A percentile compares a stretch with the other conserved stretches of the same genome.
Evolutionary conservation across 1,140 invertebrate species (phyloP).

Genomic region (Nephotettix cincticeps): DNA sequence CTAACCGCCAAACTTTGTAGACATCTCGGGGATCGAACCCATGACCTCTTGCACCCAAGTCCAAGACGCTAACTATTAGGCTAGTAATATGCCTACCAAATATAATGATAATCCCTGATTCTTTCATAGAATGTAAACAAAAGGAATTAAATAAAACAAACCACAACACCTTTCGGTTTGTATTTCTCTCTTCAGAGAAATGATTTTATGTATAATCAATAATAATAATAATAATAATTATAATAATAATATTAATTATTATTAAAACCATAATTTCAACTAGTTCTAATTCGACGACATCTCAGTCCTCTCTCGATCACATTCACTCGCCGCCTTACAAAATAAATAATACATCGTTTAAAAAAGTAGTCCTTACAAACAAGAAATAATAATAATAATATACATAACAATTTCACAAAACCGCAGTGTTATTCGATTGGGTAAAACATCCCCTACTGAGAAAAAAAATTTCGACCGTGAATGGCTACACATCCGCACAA

Average conservation of each 20-base stretch:
- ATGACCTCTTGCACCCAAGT: too few relatives aligned
- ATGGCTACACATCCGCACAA: not conserved
- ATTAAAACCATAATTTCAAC: slow-evolving; percentile 27
- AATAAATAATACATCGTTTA: slow-evolving; percentile 24
- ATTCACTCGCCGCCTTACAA: slow-evolving; percentile 13
- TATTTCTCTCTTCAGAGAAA: slow-evolving; percentile 24
- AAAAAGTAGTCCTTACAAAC: slow-evolving; percentile 14
- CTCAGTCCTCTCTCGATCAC: not conserved
- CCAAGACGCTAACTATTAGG: too few relatives aligned
- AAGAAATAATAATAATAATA: slow-evolving; percentile 24
- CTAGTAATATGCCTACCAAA: too few relatives aligned
- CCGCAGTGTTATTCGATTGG: not conserved
- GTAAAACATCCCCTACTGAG: not conserved
- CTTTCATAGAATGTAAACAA: too few relatives aligned
- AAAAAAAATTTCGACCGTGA: slow-evolving; percentile 4
- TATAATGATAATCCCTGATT: too few relatives aligned
- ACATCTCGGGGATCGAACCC: too few relatives aligned
- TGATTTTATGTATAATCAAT: slow-evolving; percentile 29
- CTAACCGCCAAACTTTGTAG: too few relatives aligned
- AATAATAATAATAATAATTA: slow-evolving; percentile 27
- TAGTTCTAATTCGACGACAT: slow-evolving; percentile 5
- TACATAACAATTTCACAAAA: slow-evolving; percentile 25
- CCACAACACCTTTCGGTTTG: slow-evolving; percentile 16
- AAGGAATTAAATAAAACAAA: not conserved
- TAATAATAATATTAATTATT: slow-evolving; percentile 25